Conservation (phyloP, 2,888 invertebrate species). For the Torymus tubicola region DNA sequence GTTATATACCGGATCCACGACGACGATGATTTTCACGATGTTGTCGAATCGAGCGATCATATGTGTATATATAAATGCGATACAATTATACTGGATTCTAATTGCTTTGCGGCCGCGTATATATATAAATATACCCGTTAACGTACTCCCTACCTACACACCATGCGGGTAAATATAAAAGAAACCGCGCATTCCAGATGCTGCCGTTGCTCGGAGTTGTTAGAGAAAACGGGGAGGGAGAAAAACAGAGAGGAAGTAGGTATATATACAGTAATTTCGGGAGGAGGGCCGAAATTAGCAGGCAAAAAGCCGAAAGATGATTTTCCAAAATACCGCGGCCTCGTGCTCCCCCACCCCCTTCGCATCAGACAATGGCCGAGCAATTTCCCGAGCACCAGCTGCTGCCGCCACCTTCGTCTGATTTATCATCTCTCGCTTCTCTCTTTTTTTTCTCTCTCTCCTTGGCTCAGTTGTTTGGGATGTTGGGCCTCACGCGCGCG, state of each 20-base stretch:
- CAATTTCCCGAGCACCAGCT: constrained; percentile 74
- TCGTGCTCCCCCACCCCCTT: constrained; percentile 25
- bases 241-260: constrained; percentile 65
- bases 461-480: too few species aligned
- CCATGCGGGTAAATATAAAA: background rate
- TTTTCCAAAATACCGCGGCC: constrained; percentile 73
- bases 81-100: constrained; percentile 32
- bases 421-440: constrained; percentile 71
- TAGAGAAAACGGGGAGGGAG: background rate
- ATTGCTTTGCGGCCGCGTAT: constrained; percentile 34
- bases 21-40: background rate
- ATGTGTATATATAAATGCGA: constrained; percentile 11
- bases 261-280: constrained; percentile 68
- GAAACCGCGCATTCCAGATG: constrained; percentile 49
- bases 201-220: background rate
- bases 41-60: constrained; percentile 18
- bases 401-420: constrained; percentile 72
- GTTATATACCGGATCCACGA: background rate
- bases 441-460: constrained; percentile 39
- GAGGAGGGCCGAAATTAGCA: constrained; percentile 71
- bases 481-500: constrained; percentile 48
- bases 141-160: background rate
- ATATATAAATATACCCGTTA: background rate
- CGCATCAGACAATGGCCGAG: constrained; percentile 46
- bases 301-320: constrained; percentile 72